Conservation (phyloP, 2,888 invertebrate species). For the Magallana nippona region DNA sequence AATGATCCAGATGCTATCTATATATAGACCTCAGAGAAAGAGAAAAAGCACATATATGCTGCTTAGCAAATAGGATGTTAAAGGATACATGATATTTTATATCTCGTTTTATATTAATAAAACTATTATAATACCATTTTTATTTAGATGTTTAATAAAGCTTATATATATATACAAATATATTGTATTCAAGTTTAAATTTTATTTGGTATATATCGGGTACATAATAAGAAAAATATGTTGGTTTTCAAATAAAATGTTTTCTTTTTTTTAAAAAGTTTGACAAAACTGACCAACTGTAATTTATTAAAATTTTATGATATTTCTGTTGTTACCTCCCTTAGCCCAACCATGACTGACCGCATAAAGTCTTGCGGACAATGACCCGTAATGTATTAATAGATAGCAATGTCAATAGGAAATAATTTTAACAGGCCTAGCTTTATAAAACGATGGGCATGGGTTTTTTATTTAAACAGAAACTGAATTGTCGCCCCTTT, state of each 20-base stretch:
- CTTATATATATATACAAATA: not conserved
- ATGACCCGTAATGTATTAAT: not conserved
- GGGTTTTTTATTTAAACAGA: not conserved
- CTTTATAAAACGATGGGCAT: not conserved
- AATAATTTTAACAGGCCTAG: not conserved
- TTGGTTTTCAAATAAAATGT: too few relatives aligned
- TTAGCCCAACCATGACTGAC: constrained; percentile 10
- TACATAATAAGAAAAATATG: not conserved
- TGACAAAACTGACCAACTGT: too few relatives aligned
- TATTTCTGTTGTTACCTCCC: constrained; percentile 4
- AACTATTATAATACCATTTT: too few relatives aligned
- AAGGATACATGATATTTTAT: too few relatives aligned
- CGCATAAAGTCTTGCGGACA: not conserved
- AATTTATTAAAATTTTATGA: not conserved
- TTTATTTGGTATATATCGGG: not conserved
- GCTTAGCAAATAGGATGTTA: too few relatives aligned
- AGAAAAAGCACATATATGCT: too few relatives aligned
- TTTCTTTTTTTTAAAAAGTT: too few relatives aligned
- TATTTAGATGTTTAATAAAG: too few relatives aligned
- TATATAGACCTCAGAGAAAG: not conserved
- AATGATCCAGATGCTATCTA: constrained; percentile 16
- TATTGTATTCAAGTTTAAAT: not conserved
- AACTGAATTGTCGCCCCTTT: not conserved
- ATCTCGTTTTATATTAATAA: too few relatives aligned
- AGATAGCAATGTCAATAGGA: not conserved